phyloP scores from a whole-genome alignment of 2,113 vertebrate species.

The Macquaria ambigua region DNA sequence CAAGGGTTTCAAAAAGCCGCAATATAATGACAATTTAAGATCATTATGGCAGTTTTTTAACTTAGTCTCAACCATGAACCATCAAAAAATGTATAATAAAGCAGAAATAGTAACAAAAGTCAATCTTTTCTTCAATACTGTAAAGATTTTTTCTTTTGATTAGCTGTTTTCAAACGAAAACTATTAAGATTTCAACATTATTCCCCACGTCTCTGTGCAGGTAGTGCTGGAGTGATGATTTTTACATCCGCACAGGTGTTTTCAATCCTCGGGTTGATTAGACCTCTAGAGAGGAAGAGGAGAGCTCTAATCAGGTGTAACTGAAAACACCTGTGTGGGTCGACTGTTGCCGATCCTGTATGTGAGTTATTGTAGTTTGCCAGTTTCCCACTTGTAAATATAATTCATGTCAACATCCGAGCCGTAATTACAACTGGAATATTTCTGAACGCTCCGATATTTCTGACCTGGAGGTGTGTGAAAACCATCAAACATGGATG shows the following conservation, averaged over 20 bases:
- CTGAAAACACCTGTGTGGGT: slow-evolving; percentile 14
- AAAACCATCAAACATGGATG: not conserved
- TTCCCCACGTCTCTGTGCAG: not conserved
- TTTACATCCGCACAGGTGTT: slow-evolving; percentile 1
- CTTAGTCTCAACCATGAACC: not conserved
- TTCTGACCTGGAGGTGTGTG: not conserved
- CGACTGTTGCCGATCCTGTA: not conserved
- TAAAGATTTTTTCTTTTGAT: not conserved
- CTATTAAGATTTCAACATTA: not conserved
- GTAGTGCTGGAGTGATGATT: not conserved
- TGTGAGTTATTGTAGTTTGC: not conserved
- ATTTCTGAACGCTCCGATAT: not conserved
- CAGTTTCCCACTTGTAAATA: not conserved
- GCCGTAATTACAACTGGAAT: not conserved
- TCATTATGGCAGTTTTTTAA: not conserved
- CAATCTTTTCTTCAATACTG: not conserved
- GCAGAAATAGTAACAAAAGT: not conserved
- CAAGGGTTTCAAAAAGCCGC: not conserved
- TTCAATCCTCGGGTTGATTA: not conserved
- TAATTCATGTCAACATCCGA: not conserved
- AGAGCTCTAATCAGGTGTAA: slow-evolving; percentile 8
- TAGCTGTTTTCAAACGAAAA: not conserved
- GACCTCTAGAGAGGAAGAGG: not conserved
- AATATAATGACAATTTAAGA: not conserved
- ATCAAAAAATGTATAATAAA: not conserved